Percentiles rank a stretch among this genome's conserved stretches.
Conservation (phyloP, 2,888 invertebrate species). For the Pristionchus exspectatus region DNA sequence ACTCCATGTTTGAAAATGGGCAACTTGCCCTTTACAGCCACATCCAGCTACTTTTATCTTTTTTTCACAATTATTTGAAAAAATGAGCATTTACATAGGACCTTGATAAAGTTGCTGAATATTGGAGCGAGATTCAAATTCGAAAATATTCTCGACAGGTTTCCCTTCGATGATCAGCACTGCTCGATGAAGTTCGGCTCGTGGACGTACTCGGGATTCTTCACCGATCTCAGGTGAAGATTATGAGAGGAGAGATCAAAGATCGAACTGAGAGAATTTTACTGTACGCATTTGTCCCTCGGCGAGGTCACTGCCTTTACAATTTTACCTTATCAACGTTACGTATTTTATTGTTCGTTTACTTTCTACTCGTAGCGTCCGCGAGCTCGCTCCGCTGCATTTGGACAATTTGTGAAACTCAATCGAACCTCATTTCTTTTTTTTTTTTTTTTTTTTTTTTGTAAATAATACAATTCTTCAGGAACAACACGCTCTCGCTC, state of each 20-base stretch:
- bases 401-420: too few relatives aligned
- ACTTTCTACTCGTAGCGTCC: too few relatives aligned
- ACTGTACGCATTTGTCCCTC: background rate
- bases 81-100: background rate
- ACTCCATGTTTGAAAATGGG: background rate
- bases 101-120: background rate
- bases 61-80: too few relatives aligned
- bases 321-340: too few relatives aligned
- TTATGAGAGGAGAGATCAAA: background rate
- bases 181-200: constrained; percentile 88
- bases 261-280: background rate
- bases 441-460: background rate
- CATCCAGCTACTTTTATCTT: too few relatives aligned
- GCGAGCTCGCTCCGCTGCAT: too few relatives aligned
- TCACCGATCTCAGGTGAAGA: constrained; percentile 67
- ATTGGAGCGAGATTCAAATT: background rate
- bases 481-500: constrained; percentile 81
- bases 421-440: background rate
- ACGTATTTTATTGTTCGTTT: too few relatives aligned
- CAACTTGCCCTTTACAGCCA: background rate
- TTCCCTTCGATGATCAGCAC: constrained; percentile 81
- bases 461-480: background rate
- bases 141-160: background rate
- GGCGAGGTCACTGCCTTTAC: background rate
- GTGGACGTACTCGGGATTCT: constrained; percentile 87